A percentile compares a stretch with the other conserved stretches of the same genome.
Evolutionary conservation across 2,113 vertebrate species (phyloP).

Genomic region (Ranitomeya variabilis): DNA sequence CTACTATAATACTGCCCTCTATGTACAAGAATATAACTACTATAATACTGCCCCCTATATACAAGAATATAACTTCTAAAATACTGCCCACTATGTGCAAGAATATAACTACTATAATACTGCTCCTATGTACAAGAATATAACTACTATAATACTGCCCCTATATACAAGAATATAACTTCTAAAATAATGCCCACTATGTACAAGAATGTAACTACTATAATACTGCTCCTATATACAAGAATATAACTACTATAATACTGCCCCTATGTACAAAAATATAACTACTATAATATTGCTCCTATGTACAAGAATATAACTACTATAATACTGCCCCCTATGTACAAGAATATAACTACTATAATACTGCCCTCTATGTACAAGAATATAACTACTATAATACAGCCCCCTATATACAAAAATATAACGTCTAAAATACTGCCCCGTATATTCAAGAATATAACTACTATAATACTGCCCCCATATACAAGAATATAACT

Average conservation of each 20-base stretch:
- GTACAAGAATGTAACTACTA: no score
- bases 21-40: slow-evolving; percentile 1
- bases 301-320: neutral
- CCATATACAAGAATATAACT: neutral
- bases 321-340: neutral
- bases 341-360: neutral
- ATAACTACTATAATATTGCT: no score
- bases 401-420: neutral
- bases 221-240: no score
- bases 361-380: no score
- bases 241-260: slow-evolving; percentile 3
- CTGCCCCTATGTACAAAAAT: neutral
- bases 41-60: neutral
- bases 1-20: no score
- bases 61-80: neutral
- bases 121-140: neutral
- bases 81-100: no score
- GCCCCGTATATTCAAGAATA: neutral
- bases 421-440: no score
- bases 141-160: no score
- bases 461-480: neutral
- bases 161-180: neutral
- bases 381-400: slow-evolving; percentile 9
- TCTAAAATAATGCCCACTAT: neutral
- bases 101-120: slow-evolving; percentile 2